Evolutionary conservation across 2,113 vertebrate species (phyloP), one percentile per base, ranked within the genome.

Genomic region (Calidris pygmaea): DNA sequence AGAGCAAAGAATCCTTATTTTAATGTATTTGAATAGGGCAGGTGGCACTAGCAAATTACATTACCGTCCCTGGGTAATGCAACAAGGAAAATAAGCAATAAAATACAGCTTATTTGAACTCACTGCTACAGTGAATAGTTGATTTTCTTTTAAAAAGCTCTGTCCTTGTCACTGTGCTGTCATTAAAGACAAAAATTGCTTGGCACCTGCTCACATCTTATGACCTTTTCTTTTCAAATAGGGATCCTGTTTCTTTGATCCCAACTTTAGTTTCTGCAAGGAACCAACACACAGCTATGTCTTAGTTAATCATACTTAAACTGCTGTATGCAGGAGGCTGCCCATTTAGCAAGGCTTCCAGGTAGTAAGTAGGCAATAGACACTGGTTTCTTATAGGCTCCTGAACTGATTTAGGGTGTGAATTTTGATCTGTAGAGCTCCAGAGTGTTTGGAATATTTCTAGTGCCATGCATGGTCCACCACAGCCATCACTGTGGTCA

Each of bases 1-100:
- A 73, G 41, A 95, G 77, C 10, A 73, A 91, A 93, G 71, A 82
- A 94, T 92, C 29, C 52, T 83, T 59, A 32, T 95, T 89, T 89
- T 93, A 66, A 79, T 87, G 45, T 85, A 67, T 95, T 91, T 95
- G 84, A 94, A 79, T 62, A 80, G 58, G 32, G 21, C 52, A 89
- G 91, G 74, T 93, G 70, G 59, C 62, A 91, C 45, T 62, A 83
- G 21, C 22, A 95, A 92, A 96, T 87, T 89, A 73, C 50, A 27
- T 91, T 93, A 77, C 59, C 58, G 67, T 86, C 83, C 56, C 58
- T 86, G 27, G 58, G 48, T 83, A 95, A 71, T 32, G 27, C 41
- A 70, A n/a, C 48, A 76, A 80, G 23, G 59, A 93, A 93, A 96
- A 93, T 55, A 76, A 93, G 50, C 53, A 79, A 87, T 55, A 89